Evolutionary conservation across 2,113 vertebrate genomes (phyloP).

Genomic region (Scytalopus superciliaris): DNA sequence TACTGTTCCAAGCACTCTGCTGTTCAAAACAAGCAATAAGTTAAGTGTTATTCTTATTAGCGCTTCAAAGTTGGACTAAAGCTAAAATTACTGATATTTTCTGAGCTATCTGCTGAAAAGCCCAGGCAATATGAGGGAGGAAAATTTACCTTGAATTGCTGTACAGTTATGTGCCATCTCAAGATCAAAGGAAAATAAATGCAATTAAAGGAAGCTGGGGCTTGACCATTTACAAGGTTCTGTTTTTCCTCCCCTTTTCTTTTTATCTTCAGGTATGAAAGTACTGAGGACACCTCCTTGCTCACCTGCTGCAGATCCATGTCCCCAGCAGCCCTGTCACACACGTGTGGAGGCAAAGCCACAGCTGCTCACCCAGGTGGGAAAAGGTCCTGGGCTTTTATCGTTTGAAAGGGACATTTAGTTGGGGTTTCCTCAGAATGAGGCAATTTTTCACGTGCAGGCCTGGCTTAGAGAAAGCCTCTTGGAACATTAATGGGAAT

Average conservation of each 20-base stretch:
- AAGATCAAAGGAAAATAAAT: neutral
- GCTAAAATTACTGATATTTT: neutral
- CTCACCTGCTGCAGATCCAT: neutral
- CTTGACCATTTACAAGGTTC: neutral
- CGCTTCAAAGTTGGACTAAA: neutral
- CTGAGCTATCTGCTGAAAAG: neutral
- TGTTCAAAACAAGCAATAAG: slow-evolving; percentile 1
- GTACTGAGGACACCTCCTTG: neutral
- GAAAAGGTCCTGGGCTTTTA: neutral
- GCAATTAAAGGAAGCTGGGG: neutral
- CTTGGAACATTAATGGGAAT: neutral
- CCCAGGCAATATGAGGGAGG: neutral
- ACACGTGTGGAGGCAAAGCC: accelerated
- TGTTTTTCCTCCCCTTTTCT: accelerated
- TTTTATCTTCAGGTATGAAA: neutral
- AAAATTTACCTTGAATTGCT: neutral
- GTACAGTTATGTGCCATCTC: neutral
- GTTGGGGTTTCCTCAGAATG: neutral
- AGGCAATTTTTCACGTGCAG: neutral
- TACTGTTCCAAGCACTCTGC: neutral
- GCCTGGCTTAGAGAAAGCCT: neutral
- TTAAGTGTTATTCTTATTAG: neutral
- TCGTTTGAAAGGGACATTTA: neutral
- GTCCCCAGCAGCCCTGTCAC: neutral
- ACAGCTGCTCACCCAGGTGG: neutral